phyloP scores from a whole-genome alignment of 2,888 invertebrate genomes.

The Leptarthrus brevirostris region DNA sequence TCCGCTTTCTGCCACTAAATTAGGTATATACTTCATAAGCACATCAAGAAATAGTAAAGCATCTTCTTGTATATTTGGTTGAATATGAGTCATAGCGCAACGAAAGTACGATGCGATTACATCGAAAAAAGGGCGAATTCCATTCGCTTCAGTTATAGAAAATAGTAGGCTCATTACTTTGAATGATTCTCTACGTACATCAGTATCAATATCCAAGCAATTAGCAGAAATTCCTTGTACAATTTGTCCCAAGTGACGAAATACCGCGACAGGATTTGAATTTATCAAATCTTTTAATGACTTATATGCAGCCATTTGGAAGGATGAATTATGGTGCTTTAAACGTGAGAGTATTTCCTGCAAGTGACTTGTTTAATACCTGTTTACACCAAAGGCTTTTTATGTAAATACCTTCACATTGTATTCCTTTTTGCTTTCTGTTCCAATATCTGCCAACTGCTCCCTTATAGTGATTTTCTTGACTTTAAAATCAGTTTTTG shows the following conservation, averaged over 20 bases:
- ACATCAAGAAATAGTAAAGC: constrained; percentile 83
- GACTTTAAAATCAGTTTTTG: constrained; percentile 88
- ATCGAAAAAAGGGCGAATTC: constrained; percentile 76
- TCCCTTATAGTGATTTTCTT: constrained; percentile 86
- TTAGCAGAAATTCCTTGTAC: constrained; percentile 77
- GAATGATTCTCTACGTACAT: constrained; percentile 68
- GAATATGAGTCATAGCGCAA: constrained; percentile 92
- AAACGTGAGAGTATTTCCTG: constrained; percentile 68
- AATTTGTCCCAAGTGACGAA: constrained; percentile 74
- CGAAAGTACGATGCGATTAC: constrained; percentile 82
- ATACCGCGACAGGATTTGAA: constrained; percentile 65
- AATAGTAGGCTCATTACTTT: constrained; percentile 67
- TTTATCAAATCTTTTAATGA: constrained; percentile 65
- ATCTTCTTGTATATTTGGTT: constrained; percentile 83
- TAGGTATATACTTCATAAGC: constrained; percentile 76
- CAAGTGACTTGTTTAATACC: neutral
- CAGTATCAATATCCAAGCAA: constrained; percentile 78
- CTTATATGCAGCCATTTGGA: constrained; percentile 62
- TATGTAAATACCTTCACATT: constrained; percentile 68
- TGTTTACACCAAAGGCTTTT: no score
- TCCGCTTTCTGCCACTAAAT: constrained; percentile 75
- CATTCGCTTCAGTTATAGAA: constrained; percentile 56
- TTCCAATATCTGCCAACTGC: constrained; percentile 72
- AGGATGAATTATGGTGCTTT: constrained; percentile 67
- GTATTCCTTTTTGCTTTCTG: constrained; percentile 80